Evolutionary conservation across 2,113 vertebrate genomes (phyloP), one percentile per base, ranked within the genome.

Genomic region (Limnothrissa miodon): DNA sequence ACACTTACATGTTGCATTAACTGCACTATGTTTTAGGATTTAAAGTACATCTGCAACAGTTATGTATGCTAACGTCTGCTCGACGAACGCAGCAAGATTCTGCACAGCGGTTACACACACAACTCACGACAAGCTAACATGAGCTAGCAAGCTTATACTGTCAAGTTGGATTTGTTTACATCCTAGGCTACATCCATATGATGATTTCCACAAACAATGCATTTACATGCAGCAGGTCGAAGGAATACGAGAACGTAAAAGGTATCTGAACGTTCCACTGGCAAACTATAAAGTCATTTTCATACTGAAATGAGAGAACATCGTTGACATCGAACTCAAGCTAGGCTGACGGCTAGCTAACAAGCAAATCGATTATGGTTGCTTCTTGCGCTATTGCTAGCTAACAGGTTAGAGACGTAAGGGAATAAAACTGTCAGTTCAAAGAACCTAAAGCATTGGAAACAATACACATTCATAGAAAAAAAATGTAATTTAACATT

Each of bases 161-260:
- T 83, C 82, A 86, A 86, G 79, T 83, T 81, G 79, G 53, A 25
- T 80, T 80, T 84, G 83, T 81, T 84, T 82, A 74, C 82, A 53
- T 78, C 39, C n/a, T 56, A 59, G 70, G 21, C 51, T 36, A 17
- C 25, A 33, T 5, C 11, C 4, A 70, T 29, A 15, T 29, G 15
- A 0, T 36, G 29, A 70, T 33, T 17, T 70, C 21, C 36, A 13
- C 11, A 0, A 11, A 19, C 13, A 36, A 13, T 70, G 1, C n/a
- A 10, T 21, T 4, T 36, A 13, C 15, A 0, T 17, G 3, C 11
- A 15, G 11, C 11, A 48, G 46, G 1, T 5, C 36, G 36, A 29
- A 17, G 0, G 33, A 13, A 33, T 33, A 29, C 33, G 2, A 15
- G 25, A 3, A 17, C 33, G 62, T 13, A 36, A 70, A 5, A 70